A percentile compares a stretch with the other conserved stretches of the same genome.
Evolutionary conservation across 2,797 vertebrate species (phyloP).

Genomic region (Hirundo rustica): DNA sequence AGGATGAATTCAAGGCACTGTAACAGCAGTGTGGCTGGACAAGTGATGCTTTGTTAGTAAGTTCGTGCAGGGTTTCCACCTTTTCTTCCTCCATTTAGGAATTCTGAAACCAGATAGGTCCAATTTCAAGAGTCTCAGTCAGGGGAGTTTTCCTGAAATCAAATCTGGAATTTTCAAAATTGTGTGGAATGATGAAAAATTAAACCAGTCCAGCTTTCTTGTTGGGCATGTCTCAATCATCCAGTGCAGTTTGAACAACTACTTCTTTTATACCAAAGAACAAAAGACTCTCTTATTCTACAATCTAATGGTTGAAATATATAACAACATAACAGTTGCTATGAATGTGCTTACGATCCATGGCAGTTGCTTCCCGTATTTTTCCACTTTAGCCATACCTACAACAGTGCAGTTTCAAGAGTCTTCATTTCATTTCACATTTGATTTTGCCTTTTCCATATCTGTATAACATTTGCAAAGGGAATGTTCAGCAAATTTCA

Average conservation of each 20-base stretch:
- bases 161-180: background rate
- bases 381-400: background rate
- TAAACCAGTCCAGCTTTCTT: background rate
- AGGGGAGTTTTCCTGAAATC: background rate
- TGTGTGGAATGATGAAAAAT: background rate
- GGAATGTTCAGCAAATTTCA: background rate
- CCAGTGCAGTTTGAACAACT: background rate
- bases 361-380: background rate
- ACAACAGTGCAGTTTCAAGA: background rate
- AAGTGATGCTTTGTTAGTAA: background rate
- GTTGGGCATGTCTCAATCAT: background rate
- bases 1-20: background rate
- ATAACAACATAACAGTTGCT: background rate
- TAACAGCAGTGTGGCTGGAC: background rate
- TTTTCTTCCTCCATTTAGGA: background rate
- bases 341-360: background rate
- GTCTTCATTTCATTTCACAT: background rate
- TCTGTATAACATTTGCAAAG: background rate
- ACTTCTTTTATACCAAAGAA: background rate
- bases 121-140: background rate
- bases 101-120: background rate
- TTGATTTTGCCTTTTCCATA: background rate
- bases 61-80: background rate
- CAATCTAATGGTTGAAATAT: background rate
- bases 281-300: background rate